Base-by-base conservation (phyloP, 2,888 invertebrate species). In the Coenonympha glycerion region DNA sequence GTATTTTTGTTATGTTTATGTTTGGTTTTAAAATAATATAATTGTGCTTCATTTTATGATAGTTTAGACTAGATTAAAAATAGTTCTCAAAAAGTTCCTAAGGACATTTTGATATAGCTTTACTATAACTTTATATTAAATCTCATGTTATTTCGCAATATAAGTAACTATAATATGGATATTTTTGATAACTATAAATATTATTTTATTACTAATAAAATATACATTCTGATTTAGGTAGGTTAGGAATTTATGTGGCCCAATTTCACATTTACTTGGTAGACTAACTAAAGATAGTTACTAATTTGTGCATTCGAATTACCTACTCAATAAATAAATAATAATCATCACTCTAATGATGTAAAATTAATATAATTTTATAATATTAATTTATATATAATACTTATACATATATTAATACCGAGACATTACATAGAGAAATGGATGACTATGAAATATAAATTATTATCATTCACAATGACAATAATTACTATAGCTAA, bases 401-500 rank as follows among this genome's bases (percentile, higher is more conserved):
- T n/a, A n/a, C n/a, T n/a, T n/a, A 13, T 15, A 22, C 22, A 13
- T 22, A 37, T 5, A 13, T 13, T 19, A 46, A 45, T 45, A n/a
- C 28, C n/a, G 21, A 33, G 15, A 6, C 11, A 19, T 49, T 42
- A 33, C 22, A 49, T 37, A 6, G 34, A 11, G 36, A 33, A 67
- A 82, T 56, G 44, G 79, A 61, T 62, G 65, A 70, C 59, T 71
- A 72, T 50, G 63, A 62, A 44, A 75, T 66, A 47, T 76, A 71
- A n/a, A n/a, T n/a, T 51, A 70, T 73, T 55, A 74, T 47, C 44
- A 15, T 51, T 47, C 22, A 67, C 55, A 76, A 68, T 28, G 62
- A 83, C 68, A 58, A 84, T 73, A 61, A 80, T 69, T 67, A n/a
- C n/a, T n/a, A 83, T 58, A 53, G 75, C 60, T 76, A 82, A 79